These are phyloP conservation scores for Trichonephila clavata DNA, from an alignment of 1,140 invertebrate species.

Conservation along the genomic window DNA sequence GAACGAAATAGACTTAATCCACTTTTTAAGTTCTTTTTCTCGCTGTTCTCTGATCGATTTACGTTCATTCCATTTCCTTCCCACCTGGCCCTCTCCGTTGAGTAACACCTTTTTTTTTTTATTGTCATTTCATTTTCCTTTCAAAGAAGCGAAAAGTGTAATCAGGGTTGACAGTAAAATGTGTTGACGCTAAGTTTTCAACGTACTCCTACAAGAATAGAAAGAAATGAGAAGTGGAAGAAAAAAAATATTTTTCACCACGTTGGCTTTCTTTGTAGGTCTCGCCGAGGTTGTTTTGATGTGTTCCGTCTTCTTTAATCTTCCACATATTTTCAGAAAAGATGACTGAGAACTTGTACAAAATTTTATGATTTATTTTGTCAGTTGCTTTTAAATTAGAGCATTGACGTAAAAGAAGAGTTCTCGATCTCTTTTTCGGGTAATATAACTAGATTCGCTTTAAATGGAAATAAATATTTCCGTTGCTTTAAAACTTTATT, in stretches of 20 bases:
- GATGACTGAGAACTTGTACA: neutral
- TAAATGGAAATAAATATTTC: neutral
- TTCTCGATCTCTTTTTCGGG: neutral
- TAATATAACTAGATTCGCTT: neutral
- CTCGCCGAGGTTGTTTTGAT: neutral
- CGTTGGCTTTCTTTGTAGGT: neutral
- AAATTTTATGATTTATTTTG: conserved; percentile 5
- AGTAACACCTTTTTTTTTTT: conserved; percentile 27
- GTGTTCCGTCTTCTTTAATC: neutral
- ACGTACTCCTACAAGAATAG: neutral
- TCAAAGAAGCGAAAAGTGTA: conserved; percentile 21
- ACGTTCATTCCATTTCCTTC: conserved; percentile 63
- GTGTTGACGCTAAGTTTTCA: conserved; percentile 58
- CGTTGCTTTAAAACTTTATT: neutral
- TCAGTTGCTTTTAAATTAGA: neutral
- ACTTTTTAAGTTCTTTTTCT: conserved; percentile 71
- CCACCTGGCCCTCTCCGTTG: neutral
- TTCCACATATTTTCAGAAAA: neutral
- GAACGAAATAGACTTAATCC: conserved; percentile 56
- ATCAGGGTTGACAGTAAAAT: conserved; percentile 65
- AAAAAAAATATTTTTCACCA: neutral
- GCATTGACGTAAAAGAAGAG: neutral
- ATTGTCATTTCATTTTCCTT: conserved; percentile 42
- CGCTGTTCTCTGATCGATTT: conserved; percentile 61
- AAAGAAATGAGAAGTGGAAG: neutral